These are phyloP conservation scores for Volucella inanis DNA, from an alignment of 2,888 invertebrate genomes.

Conservation along the genomic window DNA sequence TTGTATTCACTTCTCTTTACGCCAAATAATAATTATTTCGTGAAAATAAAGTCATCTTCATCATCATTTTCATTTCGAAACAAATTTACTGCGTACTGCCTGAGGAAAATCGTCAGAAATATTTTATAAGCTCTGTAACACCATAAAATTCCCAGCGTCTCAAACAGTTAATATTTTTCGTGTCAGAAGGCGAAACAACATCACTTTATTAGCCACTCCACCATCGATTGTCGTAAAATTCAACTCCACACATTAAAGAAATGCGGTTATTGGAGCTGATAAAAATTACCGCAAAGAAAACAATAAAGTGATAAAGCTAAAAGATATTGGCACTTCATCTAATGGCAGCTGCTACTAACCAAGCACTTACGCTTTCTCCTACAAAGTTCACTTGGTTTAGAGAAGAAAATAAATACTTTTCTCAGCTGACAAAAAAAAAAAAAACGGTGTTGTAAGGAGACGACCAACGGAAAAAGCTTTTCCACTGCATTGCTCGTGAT, in stretches of 20 bases:
- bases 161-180: constrained; percentile 5
- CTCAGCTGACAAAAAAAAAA: neutral
- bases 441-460: neutral
- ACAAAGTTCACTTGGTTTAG: neutral
- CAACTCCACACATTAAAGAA: constrained; percentile 15
- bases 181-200: constrained; percentile 2
- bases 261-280: constrained; percentile 1
- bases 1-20: too few species aligned
- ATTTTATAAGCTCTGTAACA: neutral
- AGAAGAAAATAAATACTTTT: neutral
- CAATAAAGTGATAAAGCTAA: constrained; percentile 3
- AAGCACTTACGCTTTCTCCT: neutral
- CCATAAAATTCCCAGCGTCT: neutral
- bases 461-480: neutral
- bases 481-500: constrained; percentile 1
- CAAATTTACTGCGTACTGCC: neutral
- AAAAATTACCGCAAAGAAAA: constrained; percentile 13
- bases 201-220: neutral
- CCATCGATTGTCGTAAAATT: constrained; percentile 14
- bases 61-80: too few species aligned
- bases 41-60: too few species aligned
- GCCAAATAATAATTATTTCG: too few species aligned
- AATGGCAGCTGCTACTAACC: neutral
- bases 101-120: neutral
- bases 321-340: constrained; percentile 5